Evolutionary conservation across 1,140 invertebrate species (phyloP), one percentile per base, ranked within the genome.

Genomic region (Neotoxoptera formosana): DNA sequence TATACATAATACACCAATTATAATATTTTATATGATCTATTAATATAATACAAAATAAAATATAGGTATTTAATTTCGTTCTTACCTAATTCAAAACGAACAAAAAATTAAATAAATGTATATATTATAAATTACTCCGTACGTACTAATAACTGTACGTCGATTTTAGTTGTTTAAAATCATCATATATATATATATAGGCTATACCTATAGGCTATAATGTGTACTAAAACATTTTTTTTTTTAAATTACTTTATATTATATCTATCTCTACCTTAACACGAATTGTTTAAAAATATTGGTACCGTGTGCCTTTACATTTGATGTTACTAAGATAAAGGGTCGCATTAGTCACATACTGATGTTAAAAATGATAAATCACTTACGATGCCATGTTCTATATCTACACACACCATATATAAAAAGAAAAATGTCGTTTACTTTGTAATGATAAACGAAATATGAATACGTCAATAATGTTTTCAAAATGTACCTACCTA

Each of bases 401-500:
- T 9, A 53, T 48, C 2, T 53, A 89, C n/a, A 89, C n/a, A 53
- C 34, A 23, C 36, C 14, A 6, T 17, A 14, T n/a, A 76, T 17
- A 76, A 89, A 51, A 89, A 89, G 88, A 36, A 56, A 89, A 36
- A 89, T 89, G 23, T 89, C 48, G 47, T 89, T 89, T 36, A 89
- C 87, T 89, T 89, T 89, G 48, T 89, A 34, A 89, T n/a, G 90
- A 91, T 53, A 76, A 56, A 83, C 47, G 47, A 92, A 83, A n/a
- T 76, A 76, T 60, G 60, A 48, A 48, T 45, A 47, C 89, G 53
- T 90, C 53, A 60, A 89, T 67, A 90, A 81, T 92, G 45, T 92
- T 83, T 92, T 92, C 67, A 92, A 83, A 47, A 92, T 92, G 90
- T 83, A 86, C 76, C 76, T 83, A 86, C 76, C 76, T 83, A 91